Conservation (phyloP, 2,797 vertebrate genomes). For the Tapirus indicus region DNA sequence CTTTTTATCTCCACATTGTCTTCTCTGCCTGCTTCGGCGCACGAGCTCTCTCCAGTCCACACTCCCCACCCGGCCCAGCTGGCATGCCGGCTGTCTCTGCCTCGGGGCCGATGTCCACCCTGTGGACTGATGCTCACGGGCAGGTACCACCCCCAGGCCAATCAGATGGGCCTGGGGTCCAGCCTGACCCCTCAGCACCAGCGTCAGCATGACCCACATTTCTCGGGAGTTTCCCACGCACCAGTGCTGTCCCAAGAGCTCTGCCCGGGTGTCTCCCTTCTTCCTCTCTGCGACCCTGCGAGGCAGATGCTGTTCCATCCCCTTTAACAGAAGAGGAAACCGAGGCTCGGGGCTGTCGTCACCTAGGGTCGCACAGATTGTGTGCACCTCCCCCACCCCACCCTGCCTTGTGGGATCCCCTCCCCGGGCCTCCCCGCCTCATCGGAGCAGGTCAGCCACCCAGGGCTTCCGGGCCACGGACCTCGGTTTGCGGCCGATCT, state of each 20-base stretch:
- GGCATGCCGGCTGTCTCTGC: background rate
- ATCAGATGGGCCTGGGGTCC: background rate
- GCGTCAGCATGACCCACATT: background rate
- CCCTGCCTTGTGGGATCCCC: background rate
- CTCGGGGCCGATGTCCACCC: background rate
- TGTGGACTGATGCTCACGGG: background rate
- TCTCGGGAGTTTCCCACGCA: background rate
- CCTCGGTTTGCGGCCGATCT: background rate
- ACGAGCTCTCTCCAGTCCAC: background rate
- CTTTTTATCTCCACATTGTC: background rate
- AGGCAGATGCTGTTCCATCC: background rate
- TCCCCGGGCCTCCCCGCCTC: accelerated
- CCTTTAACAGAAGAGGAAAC: background rate
- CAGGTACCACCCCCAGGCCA: background rate
- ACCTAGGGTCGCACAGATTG: too few relatives aligned
- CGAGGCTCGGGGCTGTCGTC: accelerated
- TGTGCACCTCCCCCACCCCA: too few relatives aligned
- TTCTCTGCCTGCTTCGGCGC: accelerated
- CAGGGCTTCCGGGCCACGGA: too few relatives aligned
- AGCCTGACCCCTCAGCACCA: background rate
- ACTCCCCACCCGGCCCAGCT: background rate
- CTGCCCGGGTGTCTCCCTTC: accelerated
- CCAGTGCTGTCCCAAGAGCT: background rate
- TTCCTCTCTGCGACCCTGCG: background rate
- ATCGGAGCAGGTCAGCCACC: background rate